Conservation (phyloP, 2,888 invertebrate species). For the Microplitis manilae region DNA sequence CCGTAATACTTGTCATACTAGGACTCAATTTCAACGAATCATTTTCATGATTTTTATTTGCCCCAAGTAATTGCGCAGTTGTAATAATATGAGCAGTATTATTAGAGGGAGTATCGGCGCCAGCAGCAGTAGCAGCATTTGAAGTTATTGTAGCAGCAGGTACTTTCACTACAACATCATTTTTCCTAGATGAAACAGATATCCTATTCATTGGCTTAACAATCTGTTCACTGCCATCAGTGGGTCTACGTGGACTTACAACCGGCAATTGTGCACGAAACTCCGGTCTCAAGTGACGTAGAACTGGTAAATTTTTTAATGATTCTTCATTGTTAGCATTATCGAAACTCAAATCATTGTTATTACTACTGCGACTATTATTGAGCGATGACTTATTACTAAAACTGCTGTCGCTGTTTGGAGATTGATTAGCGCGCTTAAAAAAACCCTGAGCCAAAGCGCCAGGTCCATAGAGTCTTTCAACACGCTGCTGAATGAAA, state of each 20-base stretch:
- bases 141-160: conserved; percentile 39
- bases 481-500: conserved; percentile 91
- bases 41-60: conserved; percentile 46
- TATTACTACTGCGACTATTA: conserved; percentile 62
- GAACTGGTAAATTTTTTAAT: conserved; percentile 78
- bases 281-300: conserved; percentile 87
- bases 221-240: conserved; percentile 69
- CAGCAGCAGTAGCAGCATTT: conserved; percentile 26
- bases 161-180: conserved; percentile 52
- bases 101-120: background rate
- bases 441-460: conserved; percentile 87
- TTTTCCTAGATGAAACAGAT: conserved; percentile 54
- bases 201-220: conserved; percentile 66
- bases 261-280: conserved; percentile 88
- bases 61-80: background rate
- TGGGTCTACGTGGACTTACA: conserved; percentile 67
- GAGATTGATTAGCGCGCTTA: conserved; percentile 67
- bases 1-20: conserved; percentile 66
- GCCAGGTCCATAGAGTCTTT: conserved; percentile 89
- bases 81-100: background rate
- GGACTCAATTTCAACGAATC: conserved; percentile 57
- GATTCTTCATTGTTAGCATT: conserved; percentile 65
- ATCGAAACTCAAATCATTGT: conserved; percentile 61
- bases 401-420: conserved; percentile 58
- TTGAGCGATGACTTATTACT: conserved; percentile 54